These are phyloP conservation scores for Passer domesticus DNA, from an alignment of 2,113 vertebrate genomes.

Conservation along the genomic window DNA sequence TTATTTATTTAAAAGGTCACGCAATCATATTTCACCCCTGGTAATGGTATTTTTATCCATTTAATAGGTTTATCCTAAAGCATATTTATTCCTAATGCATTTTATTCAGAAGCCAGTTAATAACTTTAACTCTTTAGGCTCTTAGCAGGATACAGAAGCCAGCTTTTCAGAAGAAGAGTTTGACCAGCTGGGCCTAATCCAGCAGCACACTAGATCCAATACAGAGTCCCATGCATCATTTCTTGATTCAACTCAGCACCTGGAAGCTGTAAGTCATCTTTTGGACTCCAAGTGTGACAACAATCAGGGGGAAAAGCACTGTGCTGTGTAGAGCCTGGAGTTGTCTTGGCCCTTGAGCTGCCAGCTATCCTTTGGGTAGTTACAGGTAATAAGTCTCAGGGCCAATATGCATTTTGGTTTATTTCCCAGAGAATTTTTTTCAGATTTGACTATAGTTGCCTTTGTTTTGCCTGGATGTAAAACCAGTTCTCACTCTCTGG, in stretches of 20 bases:
- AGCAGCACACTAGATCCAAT: background rate
- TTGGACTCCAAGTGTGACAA: background rate
- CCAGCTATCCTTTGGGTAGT: background rate
- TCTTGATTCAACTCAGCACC: background rate
- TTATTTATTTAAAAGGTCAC: slow-evolving; percentile 71
- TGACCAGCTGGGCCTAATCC: background rate
- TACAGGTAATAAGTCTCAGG: background rate
- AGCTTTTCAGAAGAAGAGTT: background rate
- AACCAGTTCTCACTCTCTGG: background rate
- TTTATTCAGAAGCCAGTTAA: slow-evolving; percentile 46
- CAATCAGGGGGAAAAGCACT: accelerated
- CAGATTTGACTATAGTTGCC: background rate
- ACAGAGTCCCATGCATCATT: background rate
- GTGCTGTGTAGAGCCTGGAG: background rate
- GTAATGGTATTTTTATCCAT: slow-evolving; percentile 69
- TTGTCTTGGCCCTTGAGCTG: background rate
- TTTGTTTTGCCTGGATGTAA: background rate
- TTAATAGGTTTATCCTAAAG: slow-evolving; percentile 66
- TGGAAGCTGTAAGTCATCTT: background rate
- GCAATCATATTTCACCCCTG: slow-evolving; percentile 58
- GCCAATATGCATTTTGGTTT: background rate
- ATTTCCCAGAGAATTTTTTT: background rate
- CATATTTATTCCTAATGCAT: slow-evolving; percentile 55
- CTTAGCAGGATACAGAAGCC: background rate
- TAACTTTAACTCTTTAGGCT: slow-evolving; percentile 39